phyloP scores from a whole-genome alignment of 2,113 vertebrate genomes.

The Rhegmatorhina hoffmannsi region DNA sequence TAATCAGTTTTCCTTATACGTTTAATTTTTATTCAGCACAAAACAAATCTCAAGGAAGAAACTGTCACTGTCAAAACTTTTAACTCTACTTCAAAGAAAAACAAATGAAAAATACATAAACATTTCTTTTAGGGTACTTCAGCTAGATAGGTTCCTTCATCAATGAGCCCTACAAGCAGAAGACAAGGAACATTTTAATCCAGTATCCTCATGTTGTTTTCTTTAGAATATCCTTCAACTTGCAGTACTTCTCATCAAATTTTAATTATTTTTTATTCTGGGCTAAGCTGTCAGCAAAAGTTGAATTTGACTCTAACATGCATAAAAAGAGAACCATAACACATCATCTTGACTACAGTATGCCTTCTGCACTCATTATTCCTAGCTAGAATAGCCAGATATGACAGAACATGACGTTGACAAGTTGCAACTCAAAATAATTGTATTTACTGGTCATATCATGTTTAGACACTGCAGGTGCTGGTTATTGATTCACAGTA shows the following conservation, averaged over 20 bases:
- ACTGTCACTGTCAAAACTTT: neutral
- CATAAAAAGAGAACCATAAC: neutral
- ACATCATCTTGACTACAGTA: neutral
- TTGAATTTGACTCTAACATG: neutral
- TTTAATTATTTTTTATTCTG: neutral
- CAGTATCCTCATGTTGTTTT: neutral
- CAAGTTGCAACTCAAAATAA: neutral
- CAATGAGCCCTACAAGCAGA: neutral
- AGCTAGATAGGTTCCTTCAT: neutral
- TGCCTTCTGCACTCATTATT: neutral
- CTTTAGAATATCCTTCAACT: neutral
- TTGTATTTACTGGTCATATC: neutral
- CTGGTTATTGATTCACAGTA: neutral
- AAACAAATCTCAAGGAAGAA: neutral
- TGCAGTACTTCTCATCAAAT: neutral
- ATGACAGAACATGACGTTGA: neutral
- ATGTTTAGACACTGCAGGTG: neutral
- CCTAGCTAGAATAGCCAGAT: neutral
- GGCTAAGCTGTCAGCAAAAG: neutral
- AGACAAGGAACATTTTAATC: neutral
- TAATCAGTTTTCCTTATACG: neutral
- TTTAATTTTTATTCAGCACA: neutral
- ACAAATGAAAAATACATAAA: neutral
- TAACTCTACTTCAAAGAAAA: neutral
- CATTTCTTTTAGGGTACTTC: neutral